phyloP scores from a whole-genome alignment of 2,113 vertebrate species.

The Recurvirostra avosetta region DNA sequence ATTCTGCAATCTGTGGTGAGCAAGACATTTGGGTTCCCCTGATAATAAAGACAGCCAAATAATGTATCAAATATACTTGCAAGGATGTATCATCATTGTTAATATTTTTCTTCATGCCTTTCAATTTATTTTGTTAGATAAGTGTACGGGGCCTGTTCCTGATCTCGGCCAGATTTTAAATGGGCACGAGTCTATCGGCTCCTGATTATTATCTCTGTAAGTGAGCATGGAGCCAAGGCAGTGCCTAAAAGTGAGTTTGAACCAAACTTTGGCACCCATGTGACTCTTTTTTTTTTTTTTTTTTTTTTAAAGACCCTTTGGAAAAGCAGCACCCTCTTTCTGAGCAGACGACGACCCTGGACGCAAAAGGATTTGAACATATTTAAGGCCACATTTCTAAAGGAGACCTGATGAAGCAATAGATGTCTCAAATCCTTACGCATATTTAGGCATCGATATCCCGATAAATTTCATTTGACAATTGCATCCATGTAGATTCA shows the following conservation, averaged over 20 bases:
- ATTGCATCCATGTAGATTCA: rapidly evolving
- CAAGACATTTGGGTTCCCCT: constrained; percentile 18
- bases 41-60: constrained; percentile 12
- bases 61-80: background rate
- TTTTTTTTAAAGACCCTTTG: background rate
- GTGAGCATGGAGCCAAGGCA: background rate
- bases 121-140: constrained; percentile 1
- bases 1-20: constrained; percentile 8
- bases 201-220: background rate
- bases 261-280: background rate
- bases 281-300: background rate
- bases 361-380: background rate
- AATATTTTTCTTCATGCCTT: constrained; percentile 32
- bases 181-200: background rate
- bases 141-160: background rate
- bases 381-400: background rate
- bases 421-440: background rate
- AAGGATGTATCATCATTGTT: background rate
- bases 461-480: background rate
- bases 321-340: background rate
- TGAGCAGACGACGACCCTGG: background rate
- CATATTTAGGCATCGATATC: background rate
- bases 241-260: background rate
- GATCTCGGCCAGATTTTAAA: background rate
- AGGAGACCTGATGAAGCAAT: background rate